Evolutionary conservation across 2,888 invertebrate species (phyloP).

Genomic region (Sinotaia quadrata): DNA sequence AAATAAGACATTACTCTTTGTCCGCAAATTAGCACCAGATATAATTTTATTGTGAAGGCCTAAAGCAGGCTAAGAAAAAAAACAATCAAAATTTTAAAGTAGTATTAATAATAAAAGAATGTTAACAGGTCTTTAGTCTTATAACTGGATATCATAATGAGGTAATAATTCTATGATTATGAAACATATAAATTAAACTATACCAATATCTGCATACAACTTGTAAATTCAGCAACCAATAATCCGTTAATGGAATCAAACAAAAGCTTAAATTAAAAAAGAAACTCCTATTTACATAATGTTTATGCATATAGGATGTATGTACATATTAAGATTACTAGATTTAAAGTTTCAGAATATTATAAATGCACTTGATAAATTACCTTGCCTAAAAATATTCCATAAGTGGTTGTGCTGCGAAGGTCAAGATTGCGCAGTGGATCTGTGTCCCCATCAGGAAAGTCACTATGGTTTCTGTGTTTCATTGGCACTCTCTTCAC

Average conservation of each 20-base stretch:
- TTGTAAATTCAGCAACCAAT: too few relatives aligned
- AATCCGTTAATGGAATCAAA: too few relatives aligned
- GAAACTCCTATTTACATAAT: too few relatives aligned
- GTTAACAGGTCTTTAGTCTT: background rate
- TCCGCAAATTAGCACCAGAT: conserved; percentile 62
- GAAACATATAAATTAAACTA: too few relatives aligned
- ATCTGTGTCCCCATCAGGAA: conserved; percentile 63
- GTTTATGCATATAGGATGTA: too few relatives aligned
- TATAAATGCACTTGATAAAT: too few relatives aligned
- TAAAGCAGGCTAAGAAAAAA: conserved; percentile 49
- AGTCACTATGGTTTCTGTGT: conserved; percentile 66
- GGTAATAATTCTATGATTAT: too few relatives aligned
- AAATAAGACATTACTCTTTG: conserved; percentile 64
- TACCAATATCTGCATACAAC: too few relatives aligned
- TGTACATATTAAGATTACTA: too few relatives aligned
- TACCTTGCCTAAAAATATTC: conserved; percentile 62
- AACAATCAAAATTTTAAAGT: conserved; percentile 7
- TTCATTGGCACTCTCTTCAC: conserved; percentile 45
- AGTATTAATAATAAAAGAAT: background rate
- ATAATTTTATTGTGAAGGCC: conserved; percentile 56
- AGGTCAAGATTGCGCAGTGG: conserved; percentile 47
- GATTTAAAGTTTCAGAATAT: too few relatives aligned
- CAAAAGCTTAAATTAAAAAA: too few relatives aligned
- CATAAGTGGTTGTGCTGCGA: conserved; percentile 57
- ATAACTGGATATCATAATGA: too few relatives aligned